These are phyloP conservation scores for Macaria notata DNA, from an alignment of 2,888 invertebrate genomes.

Conservation along the genomic window DNA sequence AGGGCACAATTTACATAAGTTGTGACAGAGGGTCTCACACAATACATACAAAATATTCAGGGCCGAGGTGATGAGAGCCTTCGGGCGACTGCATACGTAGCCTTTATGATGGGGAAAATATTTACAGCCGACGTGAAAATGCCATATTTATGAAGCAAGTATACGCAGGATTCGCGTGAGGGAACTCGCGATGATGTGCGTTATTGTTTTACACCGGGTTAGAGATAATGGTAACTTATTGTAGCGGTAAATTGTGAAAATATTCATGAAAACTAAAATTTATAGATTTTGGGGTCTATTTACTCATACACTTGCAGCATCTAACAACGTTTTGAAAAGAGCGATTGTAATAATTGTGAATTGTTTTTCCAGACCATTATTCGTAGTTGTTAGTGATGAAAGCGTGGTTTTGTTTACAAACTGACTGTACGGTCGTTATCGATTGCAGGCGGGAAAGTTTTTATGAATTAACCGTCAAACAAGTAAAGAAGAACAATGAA, in stretches of 20 bases:
- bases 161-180: slow-evolving; percentile 50
- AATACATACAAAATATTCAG: slow-evolving; percentile 77
- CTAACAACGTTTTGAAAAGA: too few species aligned
- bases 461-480: slow-evolving; percentile 83
- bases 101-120: slow-evolving; percentile 75
- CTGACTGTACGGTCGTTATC: slow-evolving; percentile 63
- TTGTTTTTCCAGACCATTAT: too few species aligned
- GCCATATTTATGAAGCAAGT: slow-evolving; percentile 67
- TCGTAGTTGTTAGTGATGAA: slow-evolving; percentile 11
- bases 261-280: too few species aligned
- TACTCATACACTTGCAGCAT: too few species aligned
- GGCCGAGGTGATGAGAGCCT: slow-evolving; percentile 76
- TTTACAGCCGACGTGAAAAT: slow-evolving; percentile 69
- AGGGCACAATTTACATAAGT: slow-evolving; percentile 79
- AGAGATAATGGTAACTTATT: slow-evolving; percentile 55
- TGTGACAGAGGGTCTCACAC: slow-evolving; percentile 75
- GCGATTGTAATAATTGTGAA: too few species aligned
- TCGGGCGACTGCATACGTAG: slow-evolving; percentile 68
- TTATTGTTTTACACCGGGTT: slow-evolving; percentile 60
- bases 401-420: slow-evolving; percentile 69
- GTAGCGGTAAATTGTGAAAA: slow-evolving; percentile 26
- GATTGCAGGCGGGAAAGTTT: slow-evolving; percentile 79
- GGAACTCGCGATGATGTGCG: slow-evolving; percentile 51
- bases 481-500: slow-evolving; percentile 83
- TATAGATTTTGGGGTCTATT: too few species aligned